phyloP scores from a whole-genome alignment of 2,888 invertebrate species.

The Therioaphis trifolii region DNA sequence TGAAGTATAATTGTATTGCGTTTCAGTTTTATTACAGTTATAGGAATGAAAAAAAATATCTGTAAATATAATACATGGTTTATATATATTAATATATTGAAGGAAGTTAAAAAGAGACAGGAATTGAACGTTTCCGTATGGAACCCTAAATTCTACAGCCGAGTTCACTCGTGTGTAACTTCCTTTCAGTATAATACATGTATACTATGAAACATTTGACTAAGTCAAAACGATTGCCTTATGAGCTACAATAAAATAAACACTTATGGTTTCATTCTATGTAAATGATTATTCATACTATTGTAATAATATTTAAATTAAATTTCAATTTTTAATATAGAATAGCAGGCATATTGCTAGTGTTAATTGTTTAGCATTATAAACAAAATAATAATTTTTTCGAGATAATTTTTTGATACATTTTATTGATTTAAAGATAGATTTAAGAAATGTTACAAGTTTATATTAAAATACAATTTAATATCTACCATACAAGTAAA shows the following conservation, averaged over 20 bases:
- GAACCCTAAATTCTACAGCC: constrained; percentile 24
- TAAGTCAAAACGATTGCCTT: constrained; percentile 27
- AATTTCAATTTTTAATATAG: background rate
- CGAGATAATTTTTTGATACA: background rate
- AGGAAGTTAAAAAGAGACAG: constrained; percentile 50
- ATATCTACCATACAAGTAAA: too few relatives aligned
- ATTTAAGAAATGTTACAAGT: too few relatives aligned
- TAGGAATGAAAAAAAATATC: constrained; percentile 4
- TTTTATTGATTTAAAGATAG: too few relatives aligned
- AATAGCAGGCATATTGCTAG: background rate
- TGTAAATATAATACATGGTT: constrained; percentile 32
- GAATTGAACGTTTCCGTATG: constrained; percentile 39
- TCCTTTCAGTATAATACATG: constrained; percentile 37
- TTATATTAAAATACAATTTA: too few relatives aligned
- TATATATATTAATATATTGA: constrained; percentile 5
- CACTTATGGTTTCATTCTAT: constrained; percentile 12
- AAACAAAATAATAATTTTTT: background rate
- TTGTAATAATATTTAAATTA: background rate
- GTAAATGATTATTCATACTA: background rate
- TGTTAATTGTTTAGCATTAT: too few relatives aligned
- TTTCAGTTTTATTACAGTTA: background rate
- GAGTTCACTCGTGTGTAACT: constrained; percentile 36
- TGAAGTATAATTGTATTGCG: background rate
- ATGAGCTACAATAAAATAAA: constrained; percentile 17
- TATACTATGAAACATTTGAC: constrained; percentile 18